Percentiles rank a stretch among this genome's conserved stretches.
Evolutionary conservation across 2,888 invertebrate species (phyloP).

Genomic region (Harpalus rubripes): DNA sequence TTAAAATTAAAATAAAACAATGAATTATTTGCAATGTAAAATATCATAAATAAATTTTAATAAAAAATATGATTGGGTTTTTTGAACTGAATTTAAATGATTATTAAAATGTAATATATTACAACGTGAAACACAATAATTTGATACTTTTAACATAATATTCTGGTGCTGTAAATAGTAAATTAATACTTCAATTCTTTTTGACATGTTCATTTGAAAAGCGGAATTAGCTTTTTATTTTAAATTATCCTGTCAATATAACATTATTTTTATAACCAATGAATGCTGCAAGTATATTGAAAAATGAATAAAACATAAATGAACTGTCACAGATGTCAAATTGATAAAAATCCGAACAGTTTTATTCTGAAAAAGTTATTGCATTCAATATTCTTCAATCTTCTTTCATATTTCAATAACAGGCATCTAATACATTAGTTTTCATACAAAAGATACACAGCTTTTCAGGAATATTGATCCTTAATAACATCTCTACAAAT

Average conservation of each 20-base stretch:
- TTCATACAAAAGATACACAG: conserved; percentile 38
- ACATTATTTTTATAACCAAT: conserved; percentile 12
- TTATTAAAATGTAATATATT: background rate
- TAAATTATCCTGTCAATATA: conserved; percentile 31
- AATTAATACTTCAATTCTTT: conserved; percentile 10
- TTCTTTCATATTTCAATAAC: conserved; percentile 39
- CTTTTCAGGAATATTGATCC: conserved; percentile 14
- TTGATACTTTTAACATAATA: background rate
- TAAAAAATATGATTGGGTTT: background rate
- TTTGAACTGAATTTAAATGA: background rate
- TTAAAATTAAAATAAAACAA: background rate
- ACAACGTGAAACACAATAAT: background rate
- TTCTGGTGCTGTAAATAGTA: background rate
- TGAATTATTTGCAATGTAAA: background rate
- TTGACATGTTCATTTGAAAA: conserved; percentile 10
- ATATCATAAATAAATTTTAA: background rate
- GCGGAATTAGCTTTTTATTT: conserved; percentile 15
- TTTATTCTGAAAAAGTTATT: conserved; percentile 25
- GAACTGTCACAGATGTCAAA: conserved; percentile 40
- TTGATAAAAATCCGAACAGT: conserved; percentile 42
- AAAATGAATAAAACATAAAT: conserved; percentile 46
- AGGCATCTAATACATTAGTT: conserved; percentile 32
- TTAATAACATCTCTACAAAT: conserved; percentile 29
- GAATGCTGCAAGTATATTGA: conserved; percentile 24
- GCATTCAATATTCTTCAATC: conserved; percentile 30